Conservation (phyloP, 35 echinoderm and acorn worm species). For the Stichopus chloronotus region DNA sequence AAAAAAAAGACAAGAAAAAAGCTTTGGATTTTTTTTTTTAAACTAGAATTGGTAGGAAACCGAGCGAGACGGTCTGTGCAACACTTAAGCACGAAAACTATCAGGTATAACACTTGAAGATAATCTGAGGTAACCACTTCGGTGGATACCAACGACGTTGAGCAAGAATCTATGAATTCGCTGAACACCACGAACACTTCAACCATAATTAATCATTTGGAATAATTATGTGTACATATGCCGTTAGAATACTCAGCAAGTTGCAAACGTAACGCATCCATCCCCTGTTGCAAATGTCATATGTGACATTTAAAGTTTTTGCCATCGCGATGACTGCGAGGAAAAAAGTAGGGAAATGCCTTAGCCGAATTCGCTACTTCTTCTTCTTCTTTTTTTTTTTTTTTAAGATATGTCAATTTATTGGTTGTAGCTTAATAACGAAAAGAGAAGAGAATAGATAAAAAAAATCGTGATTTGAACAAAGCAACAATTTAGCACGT, state of each 20-base stretch:
- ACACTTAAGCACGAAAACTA: slow-evolving; percentile 25
- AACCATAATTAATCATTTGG: no score
- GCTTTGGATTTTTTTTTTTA: not conserved
- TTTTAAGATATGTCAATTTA: not conserved
- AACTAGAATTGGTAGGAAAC: not conserved
- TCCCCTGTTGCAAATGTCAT: not conserved
- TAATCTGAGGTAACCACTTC: slow-evolving; percentile 22
- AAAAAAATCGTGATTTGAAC: not conserved
- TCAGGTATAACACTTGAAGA: not conserved
- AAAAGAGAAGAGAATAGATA: not conserved
- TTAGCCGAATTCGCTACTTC: not conserved
- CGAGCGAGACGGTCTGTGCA: slow-evolving; percentile 30
- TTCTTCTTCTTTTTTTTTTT: not conserved
- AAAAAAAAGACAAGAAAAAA: not conserved
- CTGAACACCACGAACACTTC: no score
- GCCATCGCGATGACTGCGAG: not conserved
- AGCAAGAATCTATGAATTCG: no score
- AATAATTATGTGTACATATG: no score
- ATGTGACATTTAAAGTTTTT: not conserved
- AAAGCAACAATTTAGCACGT: not conserved
- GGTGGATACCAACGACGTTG: no score
- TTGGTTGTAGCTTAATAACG: not conserved
- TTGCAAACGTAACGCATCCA: not conserved
- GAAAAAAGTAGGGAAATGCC: not conserved
- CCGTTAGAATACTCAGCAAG: not conserved